Conservation (phyloP, 2,888 invertebrate species). For the Ophion ventricosus region DNA sequence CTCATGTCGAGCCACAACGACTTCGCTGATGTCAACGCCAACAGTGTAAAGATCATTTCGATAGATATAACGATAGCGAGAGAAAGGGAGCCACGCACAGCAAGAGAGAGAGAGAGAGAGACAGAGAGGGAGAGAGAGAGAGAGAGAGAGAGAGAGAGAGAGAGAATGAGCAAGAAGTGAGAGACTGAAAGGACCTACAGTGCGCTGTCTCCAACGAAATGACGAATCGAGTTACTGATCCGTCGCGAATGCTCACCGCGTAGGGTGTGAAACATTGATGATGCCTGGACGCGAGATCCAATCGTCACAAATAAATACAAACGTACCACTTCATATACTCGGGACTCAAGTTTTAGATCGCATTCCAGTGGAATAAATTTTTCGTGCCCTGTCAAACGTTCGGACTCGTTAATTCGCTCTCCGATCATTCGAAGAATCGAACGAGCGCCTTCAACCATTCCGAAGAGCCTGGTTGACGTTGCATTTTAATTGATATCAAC, state of each 20-base stretch:
- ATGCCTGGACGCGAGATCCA: constrained; percentile 40
- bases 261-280: constrained; percentile 77
- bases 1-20: constrained; percentile 29
- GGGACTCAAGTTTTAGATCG: constrained; percentile 51
- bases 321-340: constrained; percentile 40
- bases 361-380: constrained; percentile 57
- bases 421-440: constrained; percentile 42
- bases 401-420: constrained; percentile 49
- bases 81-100: constrained; percentile 43
- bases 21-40: constrained; percentile 31
- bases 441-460: constrained; percentile 8
- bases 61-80: constrained; percentile 57
- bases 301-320: constrained; percentile 46
- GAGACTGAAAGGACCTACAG: constrained; percentile 46
- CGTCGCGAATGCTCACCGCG: constrained; percentile 76
- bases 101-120: constrained; percentile 54
- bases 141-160: constrained; percentile 50
- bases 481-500: constrained; percentile 34
- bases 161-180: constrained; percentile 52
- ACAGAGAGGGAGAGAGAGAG: constrained; percentile 49
- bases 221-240: constrained; percentile 80
- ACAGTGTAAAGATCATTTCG: constrained; percentile 57
- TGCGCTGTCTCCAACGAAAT: constrained; percentile 68
- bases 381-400: constrained; percentile 37
- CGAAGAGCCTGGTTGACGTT: not conserved